A percentile compares a stretch with the other conserved stretches of the same genome.
These are phyloP conservation scores for Seriola rivoliana DNA, from an alignment of 2,113 vertebrate genomes.

Conservation along the genomic window DNA sequence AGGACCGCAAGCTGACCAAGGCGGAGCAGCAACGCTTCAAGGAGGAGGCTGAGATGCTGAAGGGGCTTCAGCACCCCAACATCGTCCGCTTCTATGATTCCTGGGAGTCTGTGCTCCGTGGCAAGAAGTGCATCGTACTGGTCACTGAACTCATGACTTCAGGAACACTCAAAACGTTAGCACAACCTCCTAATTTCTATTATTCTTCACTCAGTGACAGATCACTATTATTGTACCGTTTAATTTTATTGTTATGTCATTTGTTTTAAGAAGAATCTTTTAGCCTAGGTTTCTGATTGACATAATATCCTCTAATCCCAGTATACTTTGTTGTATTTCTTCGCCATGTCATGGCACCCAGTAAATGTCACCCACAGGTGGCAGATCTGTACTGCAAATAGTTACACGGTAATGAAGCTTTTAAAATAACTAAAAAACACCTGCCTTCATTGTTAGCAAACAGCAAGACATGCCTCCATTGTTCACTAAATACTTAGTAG, in stretches of 20 bases:
- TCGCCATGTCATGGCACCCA: neutral
- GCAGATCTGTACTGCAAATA: neutral
- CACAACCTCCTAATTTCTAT: neutral
- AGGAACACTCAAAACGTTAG: conserved; percentile 95
- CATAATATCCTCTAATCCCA: neutral
- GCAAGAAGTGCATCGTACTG: conserved; percentile 95
- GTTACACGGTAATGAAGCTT: neutral
- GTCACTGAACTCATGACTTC: conserved; percentile 98
- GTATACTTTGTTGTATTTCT: neutral
- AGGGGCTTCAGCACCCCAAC: conserved; percentile 95
- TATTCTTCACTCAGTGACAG: neutral
- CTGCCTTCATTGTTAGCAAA: no score
- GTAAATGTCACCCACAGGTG: no score
- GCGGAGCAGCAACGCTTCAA: conserved; percentile 94
- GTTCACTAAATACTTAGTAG: conserved; percentile 19
- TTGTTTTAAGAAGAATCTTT: neutral
- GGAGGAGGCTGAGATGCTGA: conserved; percentile 96
- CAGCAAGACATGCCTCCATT: no score
- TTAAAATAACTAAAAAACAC: no score
- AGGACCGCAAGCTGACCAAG: conserved; percentile 96
- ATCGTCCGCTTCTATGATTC: conserved; percentile 97
- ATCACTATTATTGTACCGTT: neutral
- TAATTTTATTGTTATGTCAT: neutral
- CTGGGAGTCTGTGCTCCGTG: conserved; percentile 92
- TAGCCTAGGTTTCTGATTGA: neutral